Percentiles rank a stretch among this genome's conserved stretches.
These are phyloP conservation scores for Aphyosemion australe DNA, from an alignment of 2,113 vertebrate species.

Conservation along the genomic window DNA sequence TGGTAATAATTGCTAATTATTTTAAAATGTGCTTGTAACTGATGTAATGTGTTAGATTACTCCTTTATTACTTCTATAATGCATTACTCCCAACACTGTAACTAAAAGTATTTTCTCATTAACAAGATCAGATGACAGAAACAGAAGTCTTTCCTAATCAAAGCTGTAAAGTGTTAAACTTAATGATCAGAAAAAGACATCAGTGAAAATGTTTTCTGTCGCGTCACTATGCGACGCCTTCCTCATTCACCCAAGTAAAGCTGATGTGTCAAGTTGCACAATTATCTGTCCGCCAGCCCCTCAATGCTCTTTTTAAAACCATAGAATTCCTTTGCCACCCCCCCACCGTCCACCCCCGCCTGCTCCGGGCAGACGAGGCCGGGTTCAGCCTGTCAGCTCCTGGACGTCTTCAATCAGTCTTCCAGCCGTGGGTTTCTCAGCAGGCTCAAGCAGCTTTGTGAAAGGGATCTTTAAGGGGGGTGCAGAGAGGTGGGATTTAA, in stretches of 20 bases:
- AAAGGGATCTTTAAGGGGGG: conserved; percentile 47
- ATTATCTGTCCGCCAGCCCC: conserved; percentile 31
- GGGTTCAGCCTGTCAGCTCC: conserved; percentile 42
- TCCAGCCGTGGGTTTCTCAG: conserved; percentile 44
- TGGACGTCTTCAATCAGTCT: conserved; percentile 52
- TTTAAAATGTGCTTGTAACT: too few species aligned
- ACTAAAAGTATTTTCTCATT: too few species aligned
- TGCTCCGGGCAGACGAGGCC: conserved; percentile 45
- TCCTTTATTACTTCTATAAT: too few species aligned
- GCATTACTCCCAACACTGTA: too few species aligned
- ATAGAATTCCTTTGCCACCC: conserved; percentile 7
- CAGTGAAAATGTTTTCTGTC: conserved; percentile 27
- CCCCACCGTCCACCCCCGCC: background rate
- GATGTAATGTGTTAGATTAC: too few species aligned
- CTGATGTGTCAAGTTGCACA: conserved; percentile 12
- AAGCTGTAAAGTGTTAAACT: background rate
- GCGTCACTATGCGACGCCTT: conserved; percentile 13
- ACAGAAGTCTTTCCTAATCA: too few species aligned
- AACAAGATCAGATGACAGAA: too few species aligned
- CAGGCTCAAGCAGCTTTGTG: conserved; percentile 40
- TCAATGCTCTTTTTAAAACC: conserved; percentile 28
- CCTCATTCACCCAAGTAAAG: conserved; percentile 11
- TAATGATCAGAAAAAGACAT: background rate
- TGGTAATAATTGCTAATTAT: too few species aligned
- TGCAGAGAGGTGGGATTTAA: conserved; percentile 63